These are phyloP conservation scores for Ceratina australensis DNA, from an alignment of 1,140 invertebrate genomes.

Conservation along the genomic window DNA sequence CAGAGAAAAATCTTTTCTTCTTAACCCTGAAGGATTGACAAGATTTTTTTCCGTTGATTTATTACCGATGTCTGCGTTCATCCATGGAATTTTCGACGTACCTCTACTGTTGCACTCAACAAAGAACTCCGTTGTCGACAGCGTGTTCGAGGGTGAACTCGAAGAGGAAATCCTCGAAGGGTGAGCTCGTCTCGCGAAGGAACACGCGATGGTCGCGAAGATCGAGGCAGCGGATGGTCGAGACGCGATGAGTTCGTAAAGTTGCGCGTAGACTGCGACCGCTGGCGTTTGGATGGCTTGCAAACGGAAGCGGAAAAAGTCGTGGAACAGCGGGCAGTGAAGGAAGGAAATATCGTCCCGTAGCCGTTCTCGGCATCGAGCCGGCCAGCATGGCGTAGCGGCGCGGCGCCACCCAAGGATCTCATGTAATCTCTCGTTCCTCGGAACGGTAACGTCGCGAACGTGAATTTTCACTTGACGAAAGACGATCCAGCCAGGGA, in stretches of 20 bases:
- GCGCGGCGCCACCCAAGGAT: conserved; percentile 2
- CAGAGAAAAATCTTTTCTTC: too few species aligned
- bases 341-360: not conserved
- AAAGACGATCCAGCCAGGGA: not conserved
- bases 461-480: not conserved
- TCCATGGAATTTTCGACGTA: not conserved
- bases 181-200: not conserved
- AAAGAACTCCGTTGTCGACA: not conserved
- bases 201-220: conserved; percentile 14
- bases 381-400: conserved; percentile 58
- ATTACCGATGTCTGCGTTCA: conserved; percentile 22
- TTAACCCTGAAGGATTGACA: too few species aligned
- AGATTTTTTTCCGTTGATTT: not conserved
- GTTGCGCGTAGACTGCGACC: conserved; percentile 35
- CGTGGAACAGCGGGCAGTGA: conserved; percentile 29
- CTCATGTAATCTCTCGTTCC: conserved; percentile 15
- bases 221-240: conserved; percentile 14
- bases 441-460: not conserved
- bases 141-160: conserved; percentile 2
- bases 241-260: conserved; percentile 21
- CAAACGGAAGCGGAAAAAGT: conserved; percentile 77
- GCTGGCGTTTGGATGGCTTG: conserved; percentile 74
- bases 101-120: not conserved
- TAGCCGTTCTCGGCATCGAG: conserved; percentile 24
- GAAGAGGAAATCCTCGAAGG: not conserved